Evolutionary conservation across 2,888 invertebrate genomes (phyloP), one percentile per base, ranked within the genome.

Genomic region (Stramonita haemastoma): DNA sequence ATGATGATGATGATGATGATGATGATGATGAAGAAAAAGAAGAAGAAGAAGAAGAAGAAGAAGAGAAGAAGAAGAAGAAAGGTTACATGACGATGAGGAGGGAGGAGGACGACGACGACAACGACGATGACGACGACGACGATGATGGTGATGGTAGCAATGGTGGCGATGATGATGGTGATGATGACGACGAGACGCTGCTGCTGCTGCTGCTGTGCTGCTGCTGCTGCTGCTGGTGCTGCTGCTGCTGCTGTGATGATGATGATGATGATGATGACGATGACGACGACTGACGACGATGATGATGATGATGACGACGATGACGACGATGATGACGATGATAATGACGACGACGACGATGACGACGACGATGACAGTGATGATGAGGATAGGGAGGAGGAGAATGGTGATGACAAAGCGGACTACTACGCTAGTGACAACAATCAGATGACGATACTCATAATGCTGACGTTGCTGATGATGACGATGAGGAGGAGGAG

Each of bases 251-350:
- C 19, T 11, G 19, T 19, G 32, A 32, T 79, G 34, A 32, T 13
- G 17, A 32, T 19, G 34, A 15, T 34, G 32, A 34, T 34, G 34
- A 79, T 26, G 26, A 34, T 17, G 79, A n/a, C n/a, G 73, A n/a
- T 79, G 79, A 15, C 34, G 17, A 34, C 34, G 73, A 77, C 70
- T 87, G 87, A 87, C 73, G 87, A 73, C 11, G 87, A 87, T 77
- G 87, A 87, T 79, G 46, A 87, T 87, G 87, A 87, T 77, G 77
- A 87, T 79, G 87, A 87, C 36, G 87, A 77, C 11, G 87, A 79
- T 77, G 79, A 87, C 11, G 56, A 87, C 1, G 57, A 77, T 57
- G 66, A 87, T 5, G 79, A 77, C 11, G 77, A 87, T 79, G 87
- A 79, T 77, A 22, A 81, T 81, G 13, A 66, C 1, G 66, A 66